These are phyloP conservation scores for Drosophila sp. DNA, from an alignment of 1,140 invertebrate species.

Conservation along the genomic window DNA sequence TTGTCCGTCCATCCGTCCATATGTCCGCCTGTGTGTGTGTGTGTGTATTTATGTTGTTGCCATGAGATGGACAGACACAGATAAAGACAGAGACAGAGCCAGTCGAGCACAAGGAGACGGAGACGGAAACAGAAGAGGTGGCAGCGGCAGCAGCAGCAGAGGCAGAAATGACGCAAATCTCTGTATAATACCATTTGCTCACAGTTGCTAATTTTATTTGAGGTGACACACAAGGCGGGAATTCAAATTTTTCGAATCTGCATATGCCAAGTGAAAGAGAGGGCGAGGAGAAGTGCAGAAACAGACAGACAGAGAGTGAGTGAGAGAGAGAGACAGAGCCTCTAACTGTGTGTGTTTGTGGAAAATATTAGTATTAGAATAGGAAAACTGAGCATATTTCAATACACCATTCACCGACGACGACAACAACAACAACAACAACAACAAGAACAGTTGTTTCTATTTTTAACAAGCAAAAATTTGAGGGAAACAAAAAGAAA, in stretches of 20 bases:
- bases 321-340: not conserved
- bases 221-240: constrained; percentile 79
- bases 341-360: constrained; percentile 27
- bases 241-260: constrained; percentile 34
- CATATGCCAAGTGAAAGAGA: constrained; percentile 20
- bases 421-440: not conserved
- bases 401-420: constrained; percentile 46
- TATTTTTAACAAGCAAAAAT: constrained; percentile 52
- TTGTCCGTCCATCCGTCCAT: not conserved
- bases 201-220: constrained; percentile 79
- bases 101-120: constrained; percentile 2
- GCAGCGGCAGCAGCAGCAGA: not conserved
- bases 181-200: constrained; percentile 70
- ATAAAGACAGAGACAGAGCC: constrained; percentile 3
- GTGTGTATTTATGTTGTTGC: not conserved
- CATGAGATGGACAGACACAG: constrained; percentile 7
- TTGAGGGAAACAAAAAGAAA: constrained; percentile 5
- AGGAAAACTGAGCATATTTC: constrained; percentile 67
- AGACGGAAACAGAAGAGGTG: not conserved
- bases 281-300: not conserved
- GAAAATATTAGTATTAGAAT: constrained; percentile 65
- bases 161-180: constrained; percentile 76
- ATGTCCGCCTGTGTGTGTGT: not conserved
- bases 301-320: no score
- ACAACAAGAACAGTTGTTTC: constrained; percentile 36